phyloP scores from a whole-genome alignment of 2,888 invertebrate species.

The Eurytoma californica region DNA sequence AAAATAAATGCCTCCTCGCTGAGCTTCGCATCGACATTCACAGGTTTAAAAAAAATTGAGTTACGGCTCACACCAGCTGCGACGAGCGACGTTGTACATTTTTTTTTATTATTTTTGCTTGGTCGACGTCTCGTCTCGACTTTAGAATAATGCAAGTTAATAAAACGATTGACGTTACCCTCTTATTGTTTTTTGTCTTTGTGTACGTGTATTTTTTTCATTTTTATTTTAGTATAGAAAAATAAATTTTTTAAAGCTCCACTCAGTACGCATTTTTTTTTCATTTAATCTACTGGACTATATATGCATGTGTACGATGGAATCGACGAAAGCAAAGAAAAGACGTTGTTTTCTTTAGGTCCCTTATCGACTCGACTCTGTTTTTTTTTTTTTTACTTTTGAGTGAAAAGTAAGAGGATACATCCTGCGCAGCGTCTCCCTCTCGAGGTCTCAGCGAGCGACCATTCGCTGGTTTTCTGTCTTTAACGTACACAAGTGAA shows the following conservation, averaged over 20 bases:
- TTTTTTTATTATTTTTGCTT: constrained; percentile 46
- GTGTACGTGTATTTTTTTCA: constrained; percentile 49
- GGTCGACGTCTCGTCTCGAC: constrained; percentile 44
- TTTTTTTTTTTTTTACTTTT: not conserved
- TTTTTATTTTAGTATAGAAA: constrained; percentile 51
- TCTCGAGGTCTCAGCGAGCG: constrained; percentile 45
- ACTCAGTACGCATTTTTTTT: constrained; percentile 43
- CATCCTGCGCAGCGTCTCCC: constrained; percentile 4
- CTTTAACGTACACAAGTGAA: constrained; percentile 26
- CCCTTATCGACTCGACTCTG: constrained; percentile 18
- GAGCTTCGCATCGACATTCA: constrained; percentile 58
- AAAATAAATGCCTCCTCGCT: constrained; percentile 56
- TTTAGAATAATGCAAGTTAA: constrained; percentile 53
- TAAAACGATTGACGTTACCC: constrained; percentile 46
- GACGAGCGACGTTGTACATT: constrained; percentile 53
- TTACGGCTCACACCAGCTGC: constrained; percentile 21
- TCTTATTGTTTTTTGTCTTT: constrained; percentile 43
- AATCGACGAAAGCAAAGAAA: constrained; percentile 46
- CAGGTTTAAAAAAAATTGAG: constrained; percentile 38
- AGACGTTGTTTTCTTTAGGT: constrained; percentile 44
- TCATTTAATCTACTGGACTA: constrained; percentile 50
- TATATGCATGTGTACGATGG: constrained; percentile 29
- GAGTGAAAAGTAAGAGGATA: not conserved
- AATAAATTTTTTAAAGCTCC: constrained; percentile 54
- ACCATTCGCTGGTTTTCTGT: constrained; percentile 32